Evolutionary conservation across 2,797 vertebrate genomes (phyloP).

Genomic region (Siniperca obscura): DNA sequence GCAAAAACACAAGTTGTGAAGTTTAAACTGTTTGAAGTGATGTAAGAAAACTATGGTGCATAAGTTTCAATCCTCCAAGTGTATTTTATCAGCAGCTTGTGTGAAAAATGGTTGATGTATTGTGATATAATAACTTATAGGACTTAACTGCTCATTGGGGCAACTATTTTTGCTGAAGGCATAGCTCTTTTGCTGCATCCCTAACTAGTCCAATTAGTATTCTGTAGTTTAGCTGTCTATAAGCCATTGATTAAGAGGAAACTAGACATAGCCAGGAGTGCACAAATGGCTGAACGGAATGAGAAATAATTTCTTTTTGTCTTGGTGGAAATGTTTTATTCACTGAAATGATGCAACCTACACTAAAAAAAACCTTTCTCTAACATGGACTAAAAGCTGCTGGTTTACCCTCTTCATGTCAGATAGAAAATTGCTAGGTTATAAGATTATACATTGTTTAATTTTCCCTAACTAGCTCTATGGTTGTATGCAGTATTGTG

Average conservation of each 20-base stretch:
- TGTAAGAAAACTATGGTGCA: conserved; percentile 64
- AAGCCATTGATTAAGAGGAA: conserved; percentile 45
- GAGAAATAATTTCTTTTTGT: conserved; percentile 35
- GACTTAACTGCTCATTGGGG: conserved; percentile 52
- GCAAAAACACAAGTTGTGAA: conserved; percentile 63
- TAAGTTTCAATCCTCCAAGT: conserved; percentile 60
- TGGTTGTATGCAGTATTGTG: conserved; percentile 47
- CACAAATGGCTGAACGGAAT: conserved; percentile 34
- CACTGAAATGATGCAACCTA: conserved; percentile 59
- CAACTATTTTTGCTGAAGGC: conserved; percentile 51
- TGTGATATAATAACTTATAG: conserved; percentile 74
- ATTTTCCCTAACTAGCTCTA: conserved; percentile 37
- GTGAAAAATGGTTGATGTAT: conserved; percentile 77
- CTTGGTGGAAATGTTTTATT: conserved; percentile 52
- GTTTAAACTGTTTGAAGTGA: conserved; percentile 73
- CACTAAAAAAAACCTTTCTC: conserved; percentile 37
- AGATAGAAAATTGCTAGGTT: conserved; percentile 19
- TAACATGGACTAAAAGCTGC: conserved; percentile 22
- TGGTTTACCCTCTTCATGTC: conserved; percentile 32
- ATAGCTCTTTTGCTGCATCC: conserved; percentile 53
- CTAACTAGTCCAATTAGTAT: conserved; percentile 58
- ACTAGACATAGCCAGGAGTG: conserved; percentile 44
- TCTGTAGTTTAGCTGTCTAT: conserved; percentile 68
- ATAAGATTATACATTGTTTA: conserved; percentile 1
- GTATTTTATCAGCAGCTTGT: conserved; percentile 74